Evolutionary conservation across 2,113 vertebrate genomes (phyloP).

Genomic region (Varanus komodoensis): DNA sequence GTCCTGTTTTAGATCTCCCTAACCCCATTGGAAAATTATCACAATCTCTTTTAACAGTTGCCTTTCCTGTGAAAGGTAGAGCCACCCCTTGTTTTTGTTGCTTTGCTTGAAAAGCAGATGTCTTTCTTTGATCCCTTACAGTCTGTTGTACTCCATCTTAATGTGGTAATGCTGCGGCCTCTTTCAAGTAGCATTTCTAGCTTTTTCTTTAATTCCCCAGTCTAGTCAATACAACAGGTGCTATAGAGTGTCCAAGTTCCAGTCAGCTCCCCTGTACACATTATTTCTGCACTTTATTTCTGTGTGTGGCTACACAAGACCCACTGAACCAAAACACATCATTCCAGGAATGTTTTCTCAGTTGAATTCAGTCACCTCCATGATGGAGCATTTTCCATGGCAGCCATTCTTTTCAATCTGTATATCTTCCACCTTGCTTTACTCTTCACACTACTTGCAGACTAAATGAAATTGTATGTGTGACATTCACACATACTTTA

Average conservation of each 20-base stretch:
- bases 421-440: rapidly evolving
- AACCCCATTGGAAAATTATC: background rate
- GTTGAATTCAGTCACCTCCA: background rate
- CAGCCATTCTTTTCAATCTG: background rate
- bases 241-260: background rate
- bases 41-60: background rate
- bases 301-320: background rate
- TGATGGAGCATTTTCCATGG: background rate
- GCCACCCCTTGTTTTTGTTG: background rate
- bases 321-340: background rate
- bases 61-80: background rate
- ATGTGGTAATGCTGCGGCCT: too few relatives aligned
- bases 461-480: background rate
- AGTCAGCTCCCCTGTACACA: background rate
- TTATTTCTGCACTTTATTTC: background rate
- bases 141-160: background rate
- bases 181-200: background rate
- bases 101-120: background rate
- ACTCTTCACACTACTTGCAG: background rate
- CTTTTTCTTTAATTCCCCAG: background rate
- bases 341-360: background rate
- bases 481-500: too few relatives aligned
- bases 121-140: background rate
- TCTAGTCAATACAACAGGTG: constrained; percentile 1
- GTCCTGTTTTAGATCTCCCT: background rate